Evolutionary conservation across 2,113 vertebrate species (phyloP).

Genomic region (Notiomystis cincta): DNA sequence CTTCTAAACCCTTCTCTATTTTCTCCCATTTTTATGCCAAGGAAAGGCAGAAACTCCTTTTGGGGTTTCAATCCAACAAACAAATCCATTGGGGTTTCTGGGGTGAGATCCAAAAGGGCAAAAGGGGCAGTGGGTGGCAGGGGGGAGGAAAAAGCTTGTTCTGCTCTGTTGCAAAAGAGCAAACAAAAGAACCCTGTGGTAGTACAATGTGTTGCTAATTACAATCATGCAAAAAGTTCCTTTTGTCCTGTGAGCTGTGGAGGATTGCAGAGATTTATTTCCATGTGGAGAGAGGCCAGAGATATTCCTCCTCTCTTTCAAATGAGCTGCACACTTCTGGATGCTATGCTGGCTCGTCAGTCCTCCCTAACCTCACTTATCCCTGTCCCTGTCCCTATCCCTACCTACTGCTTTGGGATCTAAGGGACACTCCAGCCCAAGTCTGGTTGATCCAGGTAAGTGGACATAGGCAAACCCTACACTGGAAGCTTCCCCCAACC

Average conservation of each 20-base stretch:
- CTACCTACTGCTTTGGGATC: background rate
- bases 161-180: conserved; percentile 24
- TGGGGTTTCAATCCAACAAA: background rate
- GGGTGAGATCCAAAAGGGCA: background rate
- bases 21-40: background rate
- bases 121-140: background rate
- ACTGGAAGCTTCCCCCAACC: background rate
- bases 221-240: conserved; percentile 26
- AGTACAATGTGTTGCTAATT: conserved; percentile 64
- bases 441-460: background rate
- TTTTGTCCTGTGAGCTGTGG: conserved; percentile 47
- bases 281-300: conserved; percentile 17
- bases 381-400: background rate
- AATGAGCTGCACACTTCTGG: conserved; percentile 29
- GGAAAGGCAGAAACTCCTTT: background rate
- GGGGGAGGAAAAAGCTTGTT: background rate
- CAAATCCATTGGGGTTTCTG: background rate
- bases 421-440: background rate
- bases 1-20: background rate
- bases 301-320: conserved; percentile 35
- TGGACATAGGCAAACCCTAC: background rate
- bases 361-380: background rate
- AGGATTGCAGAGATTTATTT: conserved; percentile 57
- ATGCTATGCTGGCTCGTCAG: background rate
- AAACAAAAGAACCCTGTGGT: conserved; percentile 50